Conservation (phyloP, 2,797 vertebrate species). For the Oryzias sinensis region DNA sequence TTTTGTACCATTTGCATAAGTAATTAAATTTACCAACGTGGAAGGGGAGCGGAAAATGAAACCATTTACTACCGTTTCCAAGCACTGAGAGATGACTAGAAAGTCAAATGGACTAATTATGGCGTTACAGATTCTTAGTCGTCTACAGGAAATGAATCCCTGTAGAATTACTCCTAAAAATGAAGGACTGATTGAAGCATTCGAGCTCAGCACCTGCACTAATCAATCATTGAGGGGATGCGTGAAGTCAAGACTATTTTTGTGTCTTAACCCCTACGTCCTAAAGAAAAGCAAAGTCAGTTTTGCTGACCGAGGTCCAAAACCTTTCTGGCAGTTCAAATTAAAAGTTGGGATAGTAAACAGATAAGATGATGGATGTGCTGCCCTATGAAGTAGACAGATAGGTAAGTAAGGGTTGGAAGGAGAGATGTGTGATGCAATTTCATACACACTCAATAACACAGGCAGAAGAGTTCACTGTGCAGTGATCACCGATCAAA, state of each 20-base stretch:
- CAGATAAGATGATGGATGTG: constrained; percentile 40
- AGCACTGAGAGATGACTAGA: constrained; percentile 37
- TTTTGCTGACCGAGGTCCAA: too few relatives aligned
- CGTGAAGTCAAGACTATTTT: background rate
- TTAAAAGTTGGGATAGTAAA: constrained; percentile 12
- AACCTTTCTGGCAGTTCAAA: constrained; percentile 8
- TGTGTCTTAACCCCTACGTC: too few relatives aligned
- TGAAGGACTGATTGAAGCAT: constrained; percentile 42
- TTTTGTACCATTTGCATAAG: constrained; percentile 55
- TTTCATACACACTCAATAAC: constrained; percentile 61
- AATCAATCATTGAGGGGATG: constrained; percentile 15
- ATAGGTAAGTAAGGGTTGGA: constrained; percentile 25
- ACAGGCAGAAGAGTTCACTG: constrained; percentile 45
- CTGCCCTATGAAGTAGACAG: constrained; percentile 16
- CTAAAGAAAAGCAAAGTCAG: too few relatives aligned
- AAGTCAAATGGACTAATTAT: constrained; percentile 43
- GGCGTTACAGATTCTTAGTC: constrained; percentile 43
- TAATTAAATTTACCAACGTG: constrained; percentile 44
- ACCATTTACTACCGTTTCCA: constrained; percentile 8
- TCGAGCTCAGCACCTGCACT: constrained; percentile 21
- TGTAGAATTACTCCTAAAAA: constrained; percentile 18
- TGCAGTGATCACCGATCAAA: constrained; percentile 79
- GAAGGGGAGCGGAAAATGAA: constrained; percentile 25
- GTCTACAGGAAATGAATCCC: constrained; percentile 49
- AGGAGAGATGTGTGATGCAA: constrained; percentile 39